Conservation (phyloP, 2,888 invertebrate species). For the Timema cristinae region DNA sequence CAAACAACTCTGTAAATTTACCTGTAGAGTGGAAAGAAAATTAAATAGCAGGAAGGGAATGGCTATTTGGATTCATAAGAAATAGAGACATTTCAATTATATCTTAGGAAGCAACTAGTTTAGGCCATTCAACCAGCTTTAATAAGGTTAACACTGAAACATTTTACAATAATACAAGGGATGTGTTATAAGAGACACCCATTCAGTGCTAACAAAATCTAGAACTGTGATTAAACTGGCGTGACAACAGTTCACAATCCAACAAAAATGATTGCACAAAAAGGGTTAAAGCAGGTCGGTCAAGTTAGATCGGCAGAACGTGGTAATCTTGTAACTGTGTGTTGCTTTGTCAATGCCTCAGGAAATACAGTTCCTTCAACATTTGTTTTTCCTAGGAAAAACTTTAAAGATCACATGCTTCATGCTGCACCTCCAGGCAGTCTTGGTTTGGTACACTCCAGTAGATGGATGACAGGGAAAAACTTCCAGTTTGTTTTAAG, state of each 20-base stretch:
- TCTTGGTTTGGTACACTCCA: constrained; percentile 5
- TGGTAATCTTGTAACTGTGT: constrained; percentile 2
- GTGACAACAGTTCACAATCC: too few relatives aligned
- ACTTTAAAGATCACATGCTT: constrained; percentile 13
- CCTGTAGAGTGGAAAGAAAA: neutral
- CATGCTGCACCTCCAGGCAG: constrained; percentile 17
- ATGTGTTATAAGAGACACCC: too few relatives aligned
- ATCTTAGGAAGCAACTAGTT: constrained; percentile 1
- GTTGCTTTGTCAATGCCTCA: neutral
- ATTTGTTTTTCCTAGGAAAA: neutral
- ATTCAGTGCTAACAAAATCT: too few relatives aligned
- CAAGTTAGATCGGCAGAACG: neutral
- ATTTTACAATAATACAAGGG: too few relatives aligned
- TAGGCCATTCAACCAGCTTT: neutral
- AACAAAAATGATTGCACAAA: too few relatives aligned
- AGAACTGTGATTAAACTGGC: too few relatives aligned
- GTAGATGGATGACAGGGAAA: constrained; percentile 17
- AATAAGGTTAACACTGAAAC: neutral
- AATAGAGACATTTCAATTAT: neutral
- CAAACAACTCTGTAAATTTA: neutral
- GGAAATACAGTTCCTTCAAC: neutral
- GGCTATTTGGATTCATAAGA: constrained; percentile 3
- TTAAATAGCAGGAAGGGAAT: neutral
- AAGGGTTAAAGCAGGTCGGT: too few relatives aligned
- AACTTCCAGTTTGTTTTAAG: constrained; percentile 15